Conservation (phyloP, 1,140 invertebrate genomes). For the Drosophila rufa region DNA sequence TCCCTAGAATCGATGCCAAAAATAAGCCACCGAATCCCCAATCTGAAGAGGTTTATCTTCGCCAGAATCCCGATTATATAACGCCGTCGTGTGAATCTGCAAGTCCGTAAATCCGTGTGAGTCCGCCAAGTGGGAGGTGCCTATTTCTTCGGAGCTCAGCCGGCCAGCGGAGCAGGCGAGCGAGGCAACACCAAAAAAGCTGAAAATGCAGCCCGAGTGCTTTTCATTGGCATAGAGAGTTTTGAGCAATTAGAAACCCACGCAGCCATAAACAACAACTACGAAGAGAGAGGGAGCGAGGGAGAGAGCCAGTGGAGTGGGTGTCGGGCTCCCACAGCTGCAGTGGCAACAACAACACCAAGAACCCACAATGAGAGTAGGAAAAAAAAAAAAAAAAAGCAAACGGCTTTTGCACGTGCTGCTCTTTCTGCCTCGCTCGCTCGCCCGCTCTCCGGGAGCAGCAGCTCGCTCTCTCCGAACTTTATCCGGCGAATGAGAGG, state of each 20-base stretch:
- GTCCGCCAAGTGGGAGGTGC: conserved; percentile 76
- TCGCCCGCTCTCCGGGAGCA: too few species aligned
- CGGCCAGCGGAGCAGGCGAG: conserved; percentile 20
- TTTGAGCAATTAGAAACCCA: conserved; percentile 84
- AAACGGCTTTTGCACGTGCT: conserved; percentile 72
- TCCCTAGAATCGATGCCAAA: background rate
- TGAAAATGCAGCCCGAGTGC: conserved; percentile 74
- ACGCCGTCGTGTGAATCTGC: conserved; percentile 17
- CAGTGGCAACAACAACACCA: conserved; percentile 41
- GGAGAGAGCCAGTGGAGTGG: conserved; percentile 5
- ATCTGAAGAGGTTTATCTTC: conserved; percentile 5
- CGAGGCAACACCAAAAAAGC: conserved; percentile 54
- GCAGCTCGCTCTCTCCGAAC: conserved; percentile 28
- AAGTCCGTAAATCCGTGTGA: conserved; percentile 27
- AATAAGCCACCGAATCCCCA: background rate
- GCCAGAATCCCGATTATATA: conserved; percentile 31
- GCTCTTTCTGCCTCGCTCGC: conserved; percentile 36
- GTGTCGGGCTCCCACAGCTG: conserved; percentile 43
- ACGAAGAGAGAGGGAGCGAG: conserved; percentile 14
- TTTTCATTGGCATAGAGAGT: conserved; percentile 81
- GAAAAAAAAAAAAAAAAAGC: conserved; percentile 21
- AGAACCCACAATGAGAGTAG: conserved; percentile 29
- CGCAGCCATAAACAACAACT: conserved; percentile 83
- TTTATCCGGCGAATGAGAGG: conserved; percentile 82
- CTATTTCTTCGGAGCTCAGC: conserved; percentile 67